Evolutionary conservation across 2,113 vertebrate species (phyloP).

Genomic region (Gallinago undulata): DNA sequence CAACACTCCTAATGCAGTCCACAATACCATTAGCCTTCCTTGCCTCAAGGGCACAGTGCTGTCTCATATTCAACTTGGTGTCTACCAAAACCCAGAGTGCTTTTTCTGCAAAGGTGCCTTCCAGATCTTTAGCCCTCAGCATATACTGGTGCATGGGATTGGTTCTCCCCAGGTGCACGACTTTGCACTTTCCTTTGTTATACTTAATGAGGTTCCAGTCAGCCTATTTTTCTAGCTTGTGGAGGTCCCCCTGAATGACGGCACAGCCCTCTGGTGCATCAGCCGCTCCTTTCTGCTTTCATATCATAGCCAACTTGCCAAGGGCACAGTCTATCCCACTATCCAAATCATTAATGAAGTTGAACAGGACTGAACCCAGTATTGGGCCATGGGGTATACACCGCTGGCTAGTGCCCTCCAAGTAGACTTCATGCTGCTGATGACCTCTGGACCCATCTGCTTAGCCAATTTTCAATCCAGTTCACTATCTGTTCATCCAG

Average conservation of each 20-base stretch:
- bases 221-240: not conserved
- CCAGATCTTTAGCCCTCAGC: not conserved
- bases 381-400: not conserved
- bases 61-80: not conserved
- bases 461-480: not conserved
- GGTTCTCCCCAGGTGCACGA: not conserved
- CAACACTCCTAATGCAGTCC: not conserved
- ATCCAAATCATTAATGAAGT: not conserved
- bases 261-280: not conserved
- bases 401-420: not conserved
- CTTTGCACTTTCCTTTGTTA: not conserved
- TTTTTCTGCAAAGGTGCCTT: not conserved
- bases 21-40: not conserved
- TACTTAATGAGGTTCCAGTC: not conserved
- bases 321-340: not conserved
- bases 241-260: not conserved
- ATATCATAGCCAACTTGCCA: not conserved
- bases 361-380: rapidly evolving
- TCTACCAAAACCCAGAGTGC: not conserved
- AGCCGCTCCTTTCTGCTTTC: not conserved
- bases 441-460: not conserved
- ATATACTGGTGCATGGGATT: rapidly evolving
- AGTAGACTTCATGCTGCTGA: not conserved
- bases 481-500: not conserved
- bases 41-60: not conserved